Percentiles rank a stretch among this genome's conserved stretches.
These are phyloP conservation scores for Temnothorax unifasciatus DNA, from an alignment of 2,888 invertebrate genomes.

Conservation along the genomic window DNA sequence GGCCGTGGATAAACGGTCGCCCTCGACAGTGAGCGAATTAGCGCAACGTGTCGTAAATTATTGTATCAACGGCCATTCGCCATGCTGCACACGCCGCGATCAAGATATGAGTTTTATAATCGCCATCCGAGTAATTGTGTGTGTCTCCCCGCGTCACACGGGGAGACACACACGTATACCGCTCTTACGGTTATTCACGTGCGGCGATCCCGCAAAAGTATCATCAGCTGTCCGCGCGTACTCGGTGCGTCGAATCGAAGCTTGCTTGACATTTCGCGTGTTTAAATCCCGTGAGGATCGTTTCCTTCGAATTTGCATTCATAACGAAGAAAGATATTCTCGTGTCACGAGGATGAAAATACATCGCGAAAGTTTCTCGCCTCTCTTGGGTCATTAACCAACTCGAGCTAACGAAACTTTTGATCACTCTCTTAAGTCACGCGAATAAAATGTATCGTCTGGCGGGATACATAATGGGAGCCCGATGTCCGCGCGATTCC, in stretches of 20 bases:
- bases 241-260: neutral
- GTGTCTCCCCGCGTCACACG: neutral
- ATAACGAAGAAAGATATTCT: neutral
- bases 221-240: neutral
- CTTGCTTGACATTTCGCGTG: neutral
- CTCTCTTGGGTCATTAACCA: neutral
- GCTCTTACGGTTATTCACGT: too few species aligned
- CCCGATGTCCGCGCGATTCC: neutral
- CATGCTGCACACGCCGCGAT: constrained; percentile 4
- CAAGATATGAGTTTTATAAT: constrained; percentile 43
- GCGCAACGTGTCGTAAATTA: constrained; percentile 41
- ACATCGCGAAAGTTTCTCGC: neutral
- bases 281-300: neutral
- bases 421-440: neutral
- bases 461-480: neutral
- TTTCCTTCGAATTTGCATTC: neutral
- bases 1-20: constrained; percentile 35
- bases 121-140: constrained; percentile 25
- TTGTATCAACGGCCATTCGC: constrained; percentile 44
- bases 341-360: neutral
- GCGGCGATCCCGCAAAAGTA: too few species aligned
- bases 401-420: neutral
- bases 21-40: constrained; percentile 33
- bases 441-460: neutral
- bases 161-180: neutral